phyloP scores from a whole-genome alignment of 1,140 invertebrate species.

The Vanessa atalanta region DNA sequence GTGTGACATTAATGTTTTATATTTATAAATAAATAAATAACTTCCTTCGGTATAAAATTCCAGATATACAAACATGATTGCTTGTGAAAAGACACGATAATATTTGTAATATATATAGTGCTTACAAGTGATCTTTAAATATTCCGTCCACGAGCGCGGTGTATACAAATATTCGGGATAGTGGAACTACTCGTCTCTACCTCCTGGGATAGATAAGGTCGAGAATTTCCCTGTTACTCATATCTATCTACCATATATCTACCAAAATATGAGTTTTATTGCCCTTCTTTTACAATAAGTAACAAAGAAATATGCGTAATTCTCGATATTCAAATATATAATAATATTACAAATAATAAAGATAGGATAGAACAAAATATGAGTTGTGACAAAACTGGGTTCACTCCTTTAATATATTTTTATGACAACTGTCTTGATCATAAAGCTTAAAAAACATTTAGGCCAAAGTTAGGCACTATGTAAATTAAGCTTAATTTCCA shows the following conservation, averaged over 20 bases:
- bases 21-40: too few relatives aligned
- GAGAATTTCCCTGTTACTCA: not conserved
- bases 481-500: constrained; percentile 5
- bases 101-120: too few relatives aligned
- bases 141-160: not conserved
- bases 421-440: not conserved
- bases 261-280: not conserved
- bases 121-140: not conserved
- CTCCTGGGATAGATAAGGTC: not conserved
- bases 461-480: not conserved
- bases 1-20: too few relatives aligned
- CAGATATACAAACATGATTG: too few relatives aligned
- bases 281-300: too few relatives aligned
- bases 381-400: too few relatives aligned
- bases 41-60: too few relatives aligned
- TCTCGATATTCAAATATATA: too few relatives aligned
- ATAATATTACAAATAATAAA: too few relatives aligned
- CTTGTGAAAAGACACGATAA: too few relatives aligned
- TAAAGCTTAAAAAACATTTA: not conserved
- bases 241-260: not conserved
- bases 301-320: too few relatives aligned
- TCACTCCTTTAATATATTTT: not conserved
- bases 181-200: not conserved
- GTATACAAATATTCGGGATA: not conserved
- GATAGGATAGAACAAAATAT: too few relatives aligned